A percentile compares a stretch with the other conserved stretches of the same genome.
Conservation (phyloP, 2,888 invertebrate species). For the Marasmarcha lunaedactyla region DNA sequence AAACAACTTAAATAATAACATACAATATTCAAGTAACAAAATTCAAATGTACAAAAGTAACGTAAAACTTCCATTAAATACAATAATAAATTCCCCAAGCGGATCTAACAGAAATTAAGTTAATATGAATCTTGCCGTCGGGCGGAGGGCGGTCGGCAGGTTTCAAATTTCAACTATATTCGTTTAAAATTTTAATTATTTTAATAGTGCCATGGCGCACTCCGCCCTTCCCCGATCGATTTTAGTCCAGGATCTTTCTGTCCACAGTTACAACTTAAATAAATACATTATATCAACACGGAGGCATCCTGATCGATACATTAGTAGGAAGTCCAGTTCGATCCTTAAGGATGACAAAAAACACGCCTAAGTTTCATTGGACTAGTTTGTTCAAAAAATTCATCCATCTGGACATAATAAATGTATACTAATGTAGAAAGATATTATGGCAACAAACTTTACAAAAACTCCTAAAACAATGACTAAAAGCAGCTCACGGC, state of each 20-base stretch:
- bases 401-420: constrained; percentile 59
- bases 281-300: constrained; percentile 44
- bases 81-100: constrained; percentile 54
- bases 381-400: constrained; percentile 69
- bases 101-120: constrained; percentile 45
- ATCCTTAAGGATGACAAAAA: constrained; percentile 31
- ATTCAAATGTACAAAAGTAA: constrained; percentile 68
- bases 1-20: constrained; percentile 67
- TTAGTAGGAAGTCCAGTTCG: constrained; percentile 29
- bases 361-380: constrained; percentile 48
- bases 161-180: neutral
- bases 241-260: constrained; percentile 9
- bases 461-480: constrained; percentile 69
- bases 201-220: neutral
- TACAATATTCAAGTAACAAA: constrained; percentile 54
- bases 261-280: constrained; percentile 31
- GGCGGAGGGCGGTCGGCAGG: neutral
- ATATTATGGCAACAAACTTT: constrained; percentile 71
- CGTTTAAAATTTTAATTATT: neutral
- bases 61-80: constrained; percentile 54
- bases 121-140: constrained; percentile 22
- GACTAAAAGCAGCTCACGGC: constrained; percentile 66
- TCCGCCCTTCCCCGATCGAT: neutral
- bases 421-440: constrained; percentile 68
- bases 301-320: constrained; percentile 32